Evolutionary conservation across 2,888 invertebrate genomes (phyloP), one percentile per base, ranked within the genome.

Genomic region (Bibio marci): DNA sequence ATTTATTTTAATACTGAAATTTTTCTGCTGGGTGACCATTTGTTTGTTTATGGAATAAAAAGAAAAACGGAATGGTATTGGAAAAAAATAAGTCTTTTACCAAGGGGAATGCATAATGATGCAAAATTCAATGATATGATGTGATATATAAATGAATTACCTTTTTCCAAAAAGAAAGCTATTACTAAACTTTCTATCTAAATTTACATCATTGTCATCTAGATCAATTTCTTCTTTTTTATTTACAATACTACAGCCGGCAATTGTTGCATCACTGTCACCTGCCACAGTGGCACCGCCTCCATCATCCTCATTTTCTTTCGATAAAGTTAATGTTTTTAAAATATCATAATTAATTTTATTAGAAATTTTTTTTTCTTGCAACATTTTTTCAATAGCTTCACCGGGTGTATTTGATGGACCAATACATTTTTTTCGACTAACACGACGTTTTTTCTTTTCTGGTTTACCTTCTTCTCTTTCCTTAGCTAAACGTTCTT

Each of bases 311-410:
- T n/a, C 14, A n/a, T 13, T 13, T 3, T n/a, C 18, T 14, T 17
- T 25, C 13, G 43, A 42, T 19, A 47, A 45, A 5, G 58, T 62
- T 40, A 94, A 64, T 49, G 80, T 83, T 58, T 83, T 85, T 42
- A 97, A 63, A 30, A 95, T 94, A 49, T 97, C 95, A 54, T 98
- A 98, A 63, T 98, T 95, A 40, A 98, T 94, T 69, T 98, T 98
- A 4, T 76, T 78, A 3, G 97, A 97, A 46, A 97, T 81, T 55
- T 86, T 86, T 63, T 92, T 92, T 57, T 95, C 95, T 48, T 83
- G 86, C 15, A 97, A 65, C 76, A 97, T 91, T 63, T 91, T 92
- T 56, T 90, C 88, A 34, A 97, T 90, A 1, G 95, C 95, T 63
- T 95, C 94, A 3, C 83, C 86, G 40, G 73, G 71, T 1, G 76